Evolutionary conservation across 2,888 invertebrate species (phyloP).

Genomic region (Eupithecia tripunctaria): DNA sequence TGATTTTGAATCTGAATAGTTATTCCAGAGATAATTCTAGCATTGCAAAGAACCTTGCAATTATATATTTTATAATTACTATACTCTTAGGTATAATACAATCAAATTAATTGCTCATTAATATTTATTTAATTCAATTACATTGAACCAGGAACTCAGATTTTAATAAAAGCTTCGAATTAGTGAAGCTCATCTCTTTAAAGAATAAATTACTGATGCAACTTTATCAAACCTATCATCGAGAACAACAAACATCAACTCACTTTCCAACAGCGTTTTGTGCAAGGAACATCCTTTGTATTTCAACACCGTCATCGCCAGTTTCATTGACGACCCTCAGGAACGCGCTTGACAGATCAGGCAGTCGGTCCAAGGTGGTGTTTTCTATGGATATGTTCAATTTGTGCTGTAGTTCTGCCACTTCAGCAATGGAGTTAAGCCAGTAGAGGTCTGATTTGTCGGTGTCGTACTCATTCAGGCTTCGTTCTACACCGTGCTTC

Average conservation of each 20-base stretch:
- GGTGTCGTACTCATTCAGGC: conserved; percentile 84
- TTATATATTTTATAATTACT: neutral
- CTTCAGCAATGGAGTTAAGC: conserved; percentile 90
- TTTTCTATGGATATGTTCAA: conserved; percentile 74
- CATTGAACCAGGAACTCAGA: neutral
- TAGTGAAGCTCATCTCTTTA: no score
- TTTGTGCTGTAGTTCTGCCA: conserved; percentile 87
- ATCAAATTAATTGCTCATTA: neutral
- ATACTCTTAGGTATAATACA: neutral
- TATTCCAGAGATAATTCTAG: no score
- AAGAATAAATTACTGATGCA: no score
- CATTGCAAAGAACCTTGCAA: neutral
- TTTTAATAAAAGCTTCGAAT: neutral
- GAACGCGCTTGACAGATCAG: conserved; percentile 85
- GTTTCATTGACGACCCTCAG: conserved; percentile 84
- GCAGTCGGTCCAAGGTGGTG: conserved; percentile 59
- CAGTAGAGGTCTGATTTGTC: conserved; percentile 88
- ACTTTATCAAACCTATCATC: neutral
- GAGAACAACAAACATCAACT: conserved; percentile 35
- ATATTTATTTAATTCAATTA: neutral
- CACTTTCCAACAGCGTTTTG: conserved; percentile 92
- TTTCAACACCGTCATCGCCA: conserved; percentile 63
- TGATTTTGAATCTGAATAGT: no score
- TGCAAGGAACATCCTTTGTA: conserved; percentile 87
- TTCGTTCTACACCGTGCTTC: conserved; percentile 87